Evolutionary conservation across 2,888 invertebrate genomes (phyloP).

Genomic region (Patella ulyssiponensis): DNA sequence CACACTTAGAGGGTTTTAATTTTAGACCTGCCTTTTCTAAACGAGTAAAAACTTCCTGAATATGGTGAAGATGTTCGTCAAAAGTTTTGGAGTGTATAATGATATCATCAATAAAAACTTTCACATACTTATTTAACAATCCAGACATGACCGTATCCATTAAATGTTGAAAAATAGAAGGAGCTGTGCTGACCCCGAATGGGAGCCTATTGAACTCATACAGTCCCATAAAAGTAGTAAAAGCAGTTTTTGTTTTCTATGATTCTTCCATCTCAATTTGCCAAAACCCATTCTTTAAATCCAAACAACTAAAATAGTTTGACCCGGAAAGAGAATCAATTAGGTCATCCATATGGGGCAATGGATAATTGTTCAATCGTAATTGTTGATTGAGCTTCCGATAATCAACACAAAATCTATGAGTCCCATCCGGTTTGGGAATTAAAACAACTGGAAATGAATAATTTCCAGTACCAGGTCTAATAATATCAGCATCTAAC

Average conservation of each 20-base stretch:
- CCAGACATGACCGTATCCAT: constrained; percentile 23
- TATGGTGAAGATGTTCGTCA: constrained; percentile 16
- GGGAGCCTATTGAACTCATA: constrained; percentile 12
- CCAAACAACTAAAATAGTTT: too few relatives aligned
- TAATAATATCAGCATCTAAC: too few relatives aligned
- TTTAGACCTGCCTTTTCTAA: constrained; percentile 19
- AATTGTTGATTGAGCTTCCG: neutral
- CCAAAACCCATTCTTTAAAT: neutral
- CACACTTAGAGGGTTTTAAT: constrained; percentile 26
- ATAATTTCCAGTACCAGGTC: neutral
- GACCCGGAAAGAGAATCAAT: neutral
- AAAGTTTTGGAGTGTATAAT: constrained; percentile 12
- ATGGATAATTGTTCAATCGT: neutral
- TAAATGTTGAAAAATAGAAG: neutral
- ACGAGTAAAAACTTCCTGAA: constrained; percentile 17
- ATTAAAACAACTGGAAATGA: constrained; percentile 15
- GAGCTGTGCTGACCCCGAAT: neutral
- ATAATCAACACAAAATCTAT: neutral
- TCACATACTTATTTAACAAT: neutral
- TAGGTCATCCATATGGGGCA: constrained; percentile 13
- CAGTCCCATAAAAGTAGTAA: neutral
- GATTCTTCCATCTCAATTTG: constrained; percentile 17
- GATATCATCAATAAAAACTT: constrained; percentile 25
- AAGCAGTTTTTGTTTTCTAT: constrained; percentile 10
- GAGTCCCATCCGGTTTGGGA: neutral